Conservation (phyloP, 1,140 invertebrate genomes). For the Dufourea novaeangliae region DNA sequence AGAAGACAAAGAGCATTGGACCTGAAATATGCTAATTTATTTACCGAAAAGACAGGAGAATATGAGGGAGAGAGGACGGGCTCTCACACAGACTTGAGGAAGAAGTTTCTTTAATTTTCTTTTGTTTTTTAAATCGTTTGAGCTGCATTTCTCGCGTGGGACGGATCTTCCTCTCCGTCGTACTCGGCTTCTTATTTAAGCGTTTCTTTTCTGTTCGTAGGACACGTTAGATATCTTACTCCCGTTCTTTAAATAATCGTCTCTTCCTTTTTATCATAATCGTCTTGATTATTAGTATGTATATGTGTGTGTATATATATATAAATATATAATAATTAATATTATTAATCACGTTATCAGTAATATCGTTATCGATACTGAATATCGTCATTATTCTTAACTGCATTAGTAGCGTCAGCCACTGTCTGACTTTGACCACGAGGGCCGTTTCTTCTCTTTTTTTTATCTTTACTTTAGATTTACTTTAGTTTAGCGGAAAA, state of each 20-base stretch:
- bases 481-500: constrained; percentile 48
- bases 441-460: constrained; percentile 29
- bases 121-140: constrained; percentile 21
- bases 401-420: constrained; percentile 18
- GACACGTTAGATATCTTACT: constrained; percentile 45
- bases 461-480: constrained; percentile 51
- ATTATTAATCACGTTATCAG: constrained; percentile 40
- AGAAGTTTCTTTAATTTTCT: constrained; percentile 5
- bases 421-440: constrained; percentile 7
- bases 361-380: constrained; percentile 8
- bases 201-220: constrained; percentile 32
- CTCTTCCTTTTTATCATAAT: constrained; percentile 38
- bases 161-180: constrained; percentile 23
- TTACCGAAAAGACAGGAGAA: constrained; percentile 37
- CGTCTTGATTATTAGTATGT: constrained; percentile 47
- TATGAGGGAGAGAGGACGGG: constrained; percentile 11
- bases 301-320: constrained; percentile 43
- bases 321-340: constrained; percentile 46
- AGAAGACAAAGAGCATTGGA: constrained; percentile 20
- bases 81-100: constrained; percentile 32
- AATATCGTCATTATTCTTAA: constrained; percentile 29
- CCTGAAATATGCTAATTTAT: constrained; percentile 13
- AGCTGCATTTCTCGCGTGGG: constrained; percentile 3
- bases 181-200: constrained; percentile 55
- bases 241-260: constrained; percentile 22